Conservation (phyloP, 2,113 vertebrate species). For the Panthera uncia region DNA sequence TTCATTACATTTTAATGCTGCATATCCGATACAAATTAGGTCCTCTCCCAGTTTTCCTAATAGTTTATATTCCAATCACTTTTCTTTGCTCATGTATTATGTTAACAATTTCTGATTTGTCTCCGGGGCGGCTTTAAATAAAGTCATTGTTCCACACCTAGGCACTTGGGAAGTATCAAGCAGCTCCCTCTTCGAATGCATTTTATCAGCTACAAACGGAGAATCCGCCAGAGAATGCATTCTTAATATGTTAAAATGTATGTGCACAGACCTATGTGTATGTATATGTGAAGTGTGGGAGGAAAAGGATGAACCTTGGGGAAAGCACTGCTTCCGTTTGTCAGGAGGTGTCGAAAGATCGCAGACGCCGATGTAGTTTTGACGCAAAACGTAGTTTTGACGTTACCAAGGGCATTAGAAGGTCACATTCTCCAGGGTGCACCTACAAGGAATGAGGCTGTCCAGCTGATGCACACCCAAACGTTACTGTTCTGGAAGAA, state of each 20-base stretch:
- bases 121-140: neutral
- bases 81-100: slow-evolving; percentile 14
- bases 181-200: neutral
- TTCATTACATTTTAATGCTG: slow-evolving; percentile 45
- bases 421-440: neutral
- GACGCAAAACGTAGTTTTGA: neutral
- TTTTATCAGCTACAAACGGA: neutral
- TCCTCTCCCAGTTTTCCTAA: slow-evolving; percentile 19
- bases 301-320: neutral
- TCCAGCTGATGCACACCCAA: neutral
- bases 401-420: slow-evolving; percentile 13
- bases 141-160: neutral
- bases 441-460: neutral
- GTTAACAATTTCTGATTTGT: slow-evolving; percentile 39
- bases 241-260: slow-evolving; percentile 12
- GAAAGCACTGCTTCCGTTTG: neutral
- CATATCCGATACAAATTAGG: slow-evolving; percentile 8
- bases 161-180: neutral
- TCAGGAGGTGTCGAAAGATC: neutral
- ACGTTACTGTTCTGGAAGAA: neutral
- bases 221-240: neutral
- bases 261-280: neutral
- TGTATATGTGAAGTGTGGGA: neutral
- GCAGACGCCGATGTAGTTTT: neutral
- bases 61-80: slow-evolving; percentile 31